These are phyloP conservation scores for Oophaga sylvatica DNA, from an alignment of 2,797 vertebrate genomes.

Conservation along the genomic window DNA sequence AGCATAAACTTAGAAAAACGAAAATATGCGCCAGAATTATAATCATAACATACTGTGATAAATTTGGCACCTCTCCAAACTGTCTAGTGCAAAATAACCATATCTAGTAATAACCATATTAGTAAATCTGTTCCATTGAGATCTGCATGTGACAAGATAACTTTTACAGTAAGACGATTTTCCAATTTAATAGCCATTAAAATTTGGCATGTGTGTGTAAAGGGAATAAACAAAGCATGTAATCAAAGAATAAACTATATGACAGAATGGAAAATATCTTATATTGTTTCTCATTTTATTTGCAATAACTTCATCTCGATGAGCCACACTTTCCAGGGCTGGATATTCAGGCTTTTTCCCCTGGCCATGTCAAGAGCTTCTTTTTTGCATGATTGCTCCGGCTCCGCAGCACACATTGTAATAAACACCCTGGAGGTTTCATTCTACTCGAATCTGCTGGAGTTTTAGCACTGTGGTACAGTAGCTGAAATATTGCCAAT, in stretches of 20 bases:
- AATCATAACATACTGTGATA: too few relatives aligned
- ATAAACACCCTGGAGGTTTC: constrained; percentile 55
- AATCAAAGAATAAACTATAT: background rate
- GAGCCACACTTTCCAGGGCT: background rate
- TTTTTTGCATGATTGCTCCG: constrained; percentile 56
- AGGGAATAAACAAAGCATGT: background rate
- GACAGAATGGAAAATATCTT: background rate
- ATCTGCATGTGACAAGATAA: too few relatives aligned
- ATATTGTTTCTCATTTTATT: background rate
- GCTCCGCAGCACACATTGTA: constrained; percentile 36
- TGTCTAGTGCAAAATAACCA: too few relatives aligned
- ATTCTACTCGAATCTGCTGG: constrained; percentile 37
- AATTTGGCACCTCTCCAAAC: too few relatives aligned
- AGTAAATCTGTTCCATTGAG: too few relatives aligned
- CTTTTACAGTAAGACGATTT: background rate
- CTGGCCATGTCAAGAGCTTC: constrained; percentile 22
- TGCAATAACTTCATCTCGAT: background rate
- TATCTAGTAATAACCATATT: too few relatives aligned
- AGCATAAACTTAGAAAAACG: too few relatives aligned
- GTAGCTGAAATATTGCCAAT: constrained; percentile 69
- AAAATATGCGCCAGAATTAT: too few relatives aligned
- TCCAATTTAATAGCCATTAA: background rate
- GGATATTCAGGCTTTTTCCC: constrained; percentile 6
- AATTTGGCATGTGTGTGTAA: background rate
- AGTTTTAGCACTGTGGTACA: constrained; percentile 49